Evolutionary conservation across 2,113 vertebrate genomes (phyloP).

Genomic region (Pluvialis apricaria): DNA sequence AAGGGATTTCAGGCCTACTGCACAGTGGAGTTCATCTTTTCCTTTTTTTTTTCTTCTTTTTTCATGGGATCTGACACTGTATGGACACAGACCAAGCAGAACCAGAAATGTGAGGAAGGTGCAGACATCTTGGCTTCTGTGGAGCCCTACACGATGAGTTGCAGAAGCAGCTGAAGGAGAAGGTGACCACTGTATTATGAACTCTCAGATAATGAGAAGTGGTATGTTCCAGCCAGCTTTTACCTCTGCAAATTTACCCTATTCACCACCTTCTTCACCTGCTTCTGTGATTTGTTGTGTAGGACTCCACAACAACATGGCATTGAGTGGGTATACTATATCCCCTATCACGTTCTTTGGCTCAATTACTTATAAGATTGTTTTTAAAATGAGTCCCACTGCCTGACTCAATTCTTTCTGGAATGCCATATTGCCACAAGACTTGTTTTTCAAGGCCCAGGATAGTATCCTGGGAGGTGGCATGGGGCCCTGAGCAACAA

Average conservation of each 20-base stretch:
- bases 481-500: background rate
- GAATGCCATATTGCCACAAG: background rate
- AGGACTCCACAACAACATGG: background rate
- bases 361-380: background rate
- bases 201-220: background rate
- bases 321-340: background rate
- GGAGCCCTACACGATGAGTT: background rate
- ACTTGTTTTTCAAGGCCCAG: background rate
- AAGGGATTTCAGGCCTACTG: background rate
- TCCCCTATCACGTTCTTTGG: background rate
- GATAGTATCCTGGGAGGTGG: background rate
- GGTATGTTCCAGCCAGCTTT: background rate
- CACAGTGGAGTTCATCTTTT: background rate
- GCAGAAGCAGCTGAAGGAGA: background rate
- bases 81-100: background rate
- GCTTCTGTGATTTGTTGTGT: background rate
- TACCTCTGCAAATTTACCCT: background rate
- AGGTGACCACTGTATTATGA: background rate
- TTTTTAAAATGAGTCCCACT: background rate
- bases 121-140: background rate
- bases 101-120: background rate
- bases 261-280: background rate
- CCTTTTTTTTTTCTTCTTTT: background rate
- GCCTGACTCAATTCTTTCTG: background rate
- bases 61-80: background rate